Conservation (phyloP, 2,113 vertebrate species). For the Vidua chalybeata region DNA sequence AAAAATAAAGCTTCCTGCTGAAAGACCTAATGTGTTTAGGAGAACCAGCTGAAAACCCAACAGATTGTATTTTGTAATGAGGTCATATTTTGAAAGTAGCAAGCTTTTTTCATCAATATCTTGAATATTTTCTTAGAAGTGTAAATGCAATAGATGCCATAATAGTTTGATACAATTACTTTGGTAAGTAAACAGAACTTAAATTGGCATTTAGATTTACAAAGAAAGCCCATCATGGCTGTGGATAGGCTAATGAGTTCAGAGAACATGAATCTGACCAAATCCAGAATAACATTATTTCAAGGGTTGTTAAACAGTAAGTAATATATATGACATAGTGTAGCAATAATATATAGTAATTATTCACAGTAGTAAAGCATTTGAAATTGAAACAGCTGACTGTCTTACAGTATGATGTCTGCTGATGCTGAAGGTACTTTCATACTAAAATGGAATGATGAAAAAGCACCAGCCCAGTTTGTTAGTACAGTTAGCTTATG, state of each 20-base stretch:
- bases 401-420: not conserved
- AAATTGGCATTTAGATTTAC: not conserved
- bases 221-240: not conserved
- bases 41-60: not conserved
- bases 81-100: not conserved
- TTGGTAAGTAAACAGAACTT: not conserved
- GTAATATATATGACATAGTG: not conserved
- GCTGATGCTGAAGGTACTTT: not conserved
- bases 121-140: not conserved
- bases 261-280: not conserved
- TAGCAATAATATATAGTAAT: not conserved
- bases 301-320: not conserved
- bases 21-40: not conserved
- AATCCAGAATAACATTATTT: not conserved
- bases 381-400: not conserved
- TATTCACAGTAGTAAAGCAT: not conserved
- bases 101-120: not conserved
- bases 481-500: not conserved
- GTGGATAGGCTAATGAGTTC: not conserved
- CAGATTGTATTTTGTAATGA: not conserved
- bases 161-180: not conserved
- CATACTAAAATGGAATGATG: not conserved
- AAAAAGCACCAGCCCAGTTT: not conserved
- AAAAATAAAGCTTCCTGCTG: not conserved
- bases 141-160: not conserved